A percentile compares a stretch with the other conserved stretches of the same genome.
phyloP scores from a whole-genome alignment of 2,113 vertebrate species.

The Ciconia stormi region DNA sequence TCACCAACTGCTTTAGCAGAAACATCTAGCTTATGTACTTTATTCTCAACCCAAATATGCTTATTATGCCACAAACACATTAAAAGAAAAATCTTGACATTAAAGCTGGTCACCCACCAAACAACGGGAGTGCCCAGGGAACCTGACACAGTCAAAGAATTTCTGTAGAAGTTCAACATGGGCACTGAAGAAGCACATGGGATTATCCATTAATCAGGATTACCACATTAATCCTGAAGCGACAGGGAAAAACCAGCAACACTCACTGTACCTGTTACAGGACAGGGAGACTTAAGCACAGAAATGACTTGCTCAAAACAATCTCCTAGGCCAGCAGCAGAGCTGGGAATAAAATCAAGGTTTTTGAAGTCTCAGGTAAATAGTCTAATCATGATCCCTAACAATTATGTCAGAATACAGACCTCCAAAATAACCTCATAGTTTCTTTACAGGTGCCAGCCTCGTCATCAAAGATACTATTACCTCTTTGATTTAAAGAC shows the following conservation, averaged over 20 bases:
- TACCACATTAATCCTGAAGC: background rate
- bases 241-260: background rate
- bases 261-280: background rate
- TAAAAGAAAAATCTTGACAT: background rate
- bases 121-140: rapidly evolving
- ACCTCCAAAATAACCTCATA: background rate
- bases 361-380: background rate
- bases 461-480: background rate
- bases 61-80: background rate
- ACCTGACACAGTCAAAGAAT: background rate
- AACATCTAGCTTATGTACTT: background rate
- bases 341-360: background rate
- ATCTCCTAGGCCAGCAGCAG: background rate
- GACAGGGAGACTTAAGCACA: background rate
- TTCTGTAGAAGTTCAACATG: background rate
- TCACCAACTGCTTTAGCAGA: background rate
- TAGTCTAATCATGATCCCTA: background rate
- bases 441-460: background rate
- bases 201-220: background rate
- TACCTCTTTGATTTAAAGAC: background rate
- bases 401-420: background rate
- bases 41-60: background rate
- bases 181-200: background rate
- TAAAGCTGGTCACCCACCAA: background rate
- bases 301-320: background rate